Percentiles rank a stretch among this genome's conserved stretches.
phyloP scores from a whole-genome alignment of 2,113 vertebrate genomes.

The Ptychochromis oligacanthus region DNA sequence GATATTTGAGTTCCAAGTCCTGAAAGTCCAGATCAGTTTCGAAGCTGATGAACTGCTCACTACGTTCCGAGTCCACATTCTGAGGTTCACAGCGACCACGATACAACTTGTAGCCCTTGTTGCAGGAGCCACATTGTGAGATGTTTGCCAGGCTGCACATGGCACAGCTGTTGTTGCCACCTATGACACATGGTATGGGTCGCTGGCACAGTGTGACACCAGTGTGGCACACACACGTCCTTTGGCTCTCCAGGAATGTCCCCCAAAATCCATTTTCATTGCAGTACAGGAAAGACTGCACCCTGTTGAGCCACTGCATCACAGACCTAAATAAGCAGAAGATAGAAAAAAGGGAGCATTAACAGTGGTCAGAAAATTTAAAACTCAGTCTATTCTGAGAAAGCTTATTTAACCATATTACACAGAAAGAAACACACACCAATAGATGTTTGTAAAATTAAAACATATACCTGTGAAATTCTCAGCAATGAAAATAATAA shows the following conservation, averaged over 20 bases:
- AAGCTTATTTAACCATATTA: neutral
- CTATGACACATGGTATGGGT: slow-evolving; percentile 96
- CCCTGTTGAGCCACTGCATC: slow-evolving; percentile 96
- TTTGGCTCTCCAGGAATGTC: slow-evolving; percentile 96
- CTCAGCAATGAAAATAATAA: neutral
- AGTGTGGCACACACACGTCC: slow-evolving; percentile 95
- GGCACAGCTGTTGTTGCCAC: slow-evolving; percentile 99
- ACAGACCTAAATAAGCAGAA: slow-evolving; percentile 86
- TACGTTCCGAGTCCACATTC: slow-evolving; percentile 98
- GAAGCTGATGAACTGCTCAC: slow-evolving; percentile 99
- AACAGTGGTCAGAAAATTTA: neutral
- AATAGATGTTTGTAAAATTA: neutral
- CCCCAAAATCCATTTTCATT: slow-evolving; percentile 99
- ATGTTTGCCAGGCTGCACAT: slow-evolving; percentile 99
- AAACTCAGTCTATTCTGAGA: neutral
- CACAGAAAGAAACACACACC: neutral
- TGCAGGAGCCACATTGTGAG: slow-evolving; percentile 98
- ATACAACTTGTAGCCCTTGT: slow-evolving; percentile 99
- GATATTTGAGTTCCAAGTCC: slow-evolving; percentile 98
- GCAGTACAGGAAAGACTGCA: slow-evolving; percentile 98
- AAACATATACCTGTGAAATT: neutral
- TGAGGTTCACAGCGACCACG: slow-evolving; percentile 97
- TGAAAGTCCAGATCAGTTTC: slow-evolving; percentile 99
- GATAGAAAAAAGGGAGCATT: neutral
- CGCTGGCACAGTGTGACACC: slow-evolving; percentile 95